Percentiles rank a stretch among this genome's conserved stretches.
Evolutionary conservation across 1,140 invertebrate genomes (phyloP).

Genomic region (Drosophila erecta): DNA sequence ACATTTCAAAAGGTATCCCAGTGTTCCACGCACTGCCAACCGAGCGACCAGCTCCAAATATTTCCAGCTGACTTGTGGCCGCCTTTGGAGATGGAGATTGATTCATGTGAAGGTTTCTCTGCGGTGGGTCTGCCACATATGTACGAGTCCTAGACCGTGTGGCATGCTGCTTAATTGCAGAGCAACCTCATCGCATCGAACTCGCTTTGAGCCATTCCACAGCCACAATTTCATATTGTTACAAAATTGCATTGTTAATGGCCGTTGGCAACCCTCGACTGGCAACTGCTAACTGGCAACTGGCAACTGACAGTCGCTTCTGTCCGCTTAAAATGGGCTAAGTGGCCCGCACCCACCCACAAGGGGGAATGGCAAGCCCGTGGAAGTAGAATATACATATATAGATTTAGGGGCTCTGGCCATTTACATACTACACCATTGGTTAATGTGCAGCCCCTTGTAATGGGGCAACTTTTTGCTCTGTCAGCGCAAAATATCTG

Average conservation of each 20-base stretch:
- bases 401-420: background rate
- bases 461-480: constrained; percentile 64
- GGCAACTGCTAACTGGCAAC: background rate
- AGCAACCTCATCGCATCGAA: constrained; percentile 19
- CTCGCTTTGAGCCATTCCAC: constrained; percentile 42
- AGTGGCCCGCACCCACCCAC: constrained; percentile 28
- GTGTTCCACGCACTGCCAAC: background rate
- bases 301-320: constrained; percentile 17
- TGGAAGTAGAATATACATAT: too few relatives aligned
- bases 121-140: constrained; percentile 17
- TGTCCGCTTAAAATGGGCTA: constrained; percentile 34
- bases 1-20: background rate
- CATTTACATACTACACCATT: constrained; percentile 65
- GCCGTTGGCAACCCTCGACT: constrained; percentile 37
- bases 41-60: constrained; percentile 16
- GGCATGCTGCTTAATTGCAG: constrained; percentile 67
- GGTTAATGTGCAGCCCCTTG: constrained; percentile 62
- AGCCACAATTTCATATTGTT: constrained; percentile 64
- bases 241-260: constrained; percentile 70
- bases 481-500: constrained; percentile 59
- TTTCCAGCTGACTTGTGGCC: constrained; percentile 28
- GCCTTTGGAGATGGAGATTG: constrained; percentile 58
- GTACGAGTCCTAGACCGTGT: constrained; percentile 23
- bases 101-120: constrained; percentile 38
- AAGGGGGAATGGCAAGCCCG: background rate